phyloP scores from a whole-genome alignment of 2,888 invertebrate genomes.

The Tenthredo livida region DNA sequence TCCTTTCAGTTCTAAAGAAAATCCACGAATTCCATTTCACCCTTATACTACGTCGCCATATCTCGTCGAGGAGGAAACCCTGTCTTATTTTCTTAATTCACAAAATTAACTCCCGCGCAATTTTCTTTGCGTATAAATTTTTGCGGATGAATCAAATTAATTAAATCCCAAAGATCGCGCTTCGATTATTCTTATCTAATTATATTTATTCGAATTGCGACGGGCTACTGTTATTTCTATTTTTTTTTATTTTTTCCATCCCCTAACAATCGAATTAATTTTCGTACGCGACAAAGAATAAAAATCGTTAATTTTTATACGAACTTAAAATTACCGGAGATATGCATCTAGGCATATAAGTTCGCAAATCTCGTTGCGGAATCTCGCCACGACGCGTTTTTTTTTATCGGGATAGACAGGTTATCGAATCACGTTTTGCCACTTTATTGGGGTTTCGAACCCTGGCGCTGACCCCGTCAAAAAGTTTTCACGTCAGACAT shows the following conservation, averaged over 20 bases:
- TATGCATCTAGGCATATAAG: not conserved
- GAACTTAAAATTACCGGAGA: not conserved
- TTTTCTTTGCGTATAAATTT: not conserved
- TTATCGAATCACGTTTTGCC: constrained; percentile 34
- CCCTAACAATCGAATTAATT: not conserved
- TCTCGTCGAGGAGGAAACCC: not conserved
- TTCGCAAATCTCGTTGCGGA: not conserved
- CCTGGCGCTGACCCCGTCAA: constrained; percentile 19
- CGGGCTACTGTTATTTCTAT: not conserved
- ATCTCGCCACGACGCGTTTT: not conserved
- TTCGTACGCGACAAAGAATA: not conserved
- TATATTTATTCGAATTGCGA: not conserved
- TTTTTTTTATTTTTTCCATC: not conserved
- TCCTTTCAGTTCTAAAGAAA: not conserved
- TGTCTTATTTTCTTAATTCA: not conserved
- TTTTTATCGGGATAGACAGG: not conserved
- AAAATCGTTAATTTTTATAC: not conserved
- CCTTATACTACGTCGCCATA: no score
- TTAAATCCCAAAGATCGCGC: not conserved
- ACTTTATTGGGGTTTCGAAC: constrained; percentile 13
- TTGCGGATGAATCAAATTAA: not conserved
- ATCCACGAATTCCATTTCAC: not conserved
- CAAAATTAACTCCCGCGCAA: not conserved
- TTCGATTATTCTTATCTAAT: not conserved
- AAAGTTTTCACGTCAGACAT: constrained; percentile 27